Conservation (phyloP, 2,113 vertebrate species). For the Takifugu flavidus region DNA sequence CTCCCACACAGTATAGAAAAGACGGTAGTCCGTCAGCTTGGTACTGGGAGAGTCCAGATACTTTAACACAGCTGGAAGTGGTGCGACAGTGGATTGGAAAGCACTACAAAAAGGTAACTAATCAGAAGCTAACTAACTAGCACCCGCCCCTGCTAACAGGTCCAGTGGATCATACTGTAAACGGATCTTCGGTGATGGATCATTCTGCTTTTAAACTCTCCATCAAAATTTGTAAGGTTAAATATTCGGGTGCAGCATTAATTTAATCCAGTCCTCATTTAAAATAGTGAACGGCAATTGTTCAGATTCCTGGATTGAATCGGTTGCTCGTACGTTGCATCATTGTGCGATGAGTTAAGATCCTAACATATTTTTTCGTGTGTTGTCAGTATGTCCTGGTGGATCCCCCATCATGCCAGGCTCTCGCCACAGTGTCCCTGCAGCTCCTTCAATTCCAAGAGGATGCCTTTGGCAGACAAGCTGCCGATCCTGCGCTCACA, state of each 20-base stretch:
- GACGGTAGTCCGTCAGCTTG: conserved; percentile 83
- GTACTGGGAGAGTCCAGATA: conserved; percentile 89
- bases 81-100: conserved; percentile 88
- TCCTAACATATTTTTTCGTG: background rate
- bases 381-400: conserved; percentile 83
- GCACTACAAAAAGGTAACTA: conserved; percentile 90
- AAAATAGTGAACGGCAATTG: no score
- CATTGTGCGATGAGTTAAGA: no score
- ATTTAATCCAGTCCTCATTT: no score
- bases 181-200: conserved; percentile 35
- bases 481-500: conserved; percentile 85
- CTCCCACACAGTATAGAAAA: conserved; percentile 74
- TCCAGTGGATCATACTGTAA: conserved; percentile 43
- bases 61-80: conserved; percentile 83
- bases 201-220: background rate
- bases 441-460: conserved; percentile 98
- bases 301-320: no score
- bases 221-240: background rate
- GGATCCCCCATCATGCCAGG: conserved; percentile 92
- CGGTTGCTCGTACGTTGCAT: no score
- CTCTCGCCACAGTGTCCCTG: conserved; percentile 84
- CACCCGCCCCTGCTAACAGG: conserved; percentile 39
- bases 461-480: conserved; percentile 90
- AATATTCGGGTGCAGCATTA: background rate
- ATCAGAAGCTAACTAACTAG: conserved; percentile 30